Conservation (phyloP, 2,888 invertebrate genomes). For the Taenaris catops region DNA sequence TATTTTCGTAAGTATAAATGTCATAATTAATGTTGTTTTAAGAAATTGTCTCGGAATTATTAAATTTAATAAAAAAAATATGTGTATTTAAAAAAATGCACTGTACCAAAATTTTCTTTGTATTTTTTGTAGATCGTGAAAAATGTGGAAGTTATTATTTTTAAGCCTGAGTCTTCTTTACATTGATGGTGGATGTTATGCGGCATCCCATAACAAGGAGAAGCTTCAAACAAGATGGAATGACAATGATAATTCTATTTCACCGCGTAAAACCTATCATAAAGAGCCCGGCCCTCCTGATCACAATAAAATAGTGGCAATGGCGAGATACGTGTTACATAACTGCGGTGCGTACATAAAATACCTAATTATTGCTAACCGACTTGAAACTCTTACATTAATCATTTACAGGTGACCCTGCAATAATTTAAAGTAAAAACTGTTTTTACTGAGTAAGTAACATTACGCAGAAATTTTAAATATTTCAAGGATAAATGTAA, state of each 20-base stretch:
- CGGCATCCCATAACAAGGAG: conserved; percentile 14
- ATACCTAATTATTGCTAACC: too few relatives aligned
- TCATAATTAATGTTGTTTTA: too few relatives aligned
- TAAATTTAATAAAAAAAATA: too few relatives aligned
- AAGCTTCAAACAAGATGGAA: conserved; percentile 8
- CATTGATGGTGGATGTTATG: conserved; percentile 27
- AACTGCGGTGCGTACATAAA: conserved; percentile 79
- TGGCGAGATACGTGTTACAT: conserved; percentile 87
- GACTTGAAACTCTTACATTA: too few relatives aligned
- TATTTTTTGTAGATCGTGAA: conserved; percentile 5
- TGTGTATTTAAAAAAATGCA: not conserved
- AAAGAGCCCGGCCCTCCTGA: conserved; percentile 73
- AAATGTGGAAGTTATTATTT: conserved; percentile 27
- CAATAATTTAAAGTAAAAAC: too few relatives aligned
- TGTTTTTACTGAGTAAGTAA: too few relatives aligned
- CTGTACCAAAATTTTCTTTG: too few relatives aligned
- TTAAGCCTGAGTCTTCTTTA: conserved; percentile 24
- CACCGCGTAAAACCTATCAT: conserved; percentile 25
- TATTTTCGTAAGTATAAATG: too few relatives aligned
- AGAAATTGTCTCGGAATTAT: too few relatives aligned
- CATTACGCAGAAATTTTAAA: too few relatives aligned
- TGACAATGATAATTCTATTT: conserved; percentile 41
- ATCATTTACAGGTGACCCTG: too few relatives aligned
- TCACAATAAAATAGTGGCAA: conserved; percentile 79
- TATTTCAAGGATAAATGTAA: too few relatives aligned